Conservation (phyloP, 2,797 vertebrate genomes). For the Fringilla coelebs region DNA sequence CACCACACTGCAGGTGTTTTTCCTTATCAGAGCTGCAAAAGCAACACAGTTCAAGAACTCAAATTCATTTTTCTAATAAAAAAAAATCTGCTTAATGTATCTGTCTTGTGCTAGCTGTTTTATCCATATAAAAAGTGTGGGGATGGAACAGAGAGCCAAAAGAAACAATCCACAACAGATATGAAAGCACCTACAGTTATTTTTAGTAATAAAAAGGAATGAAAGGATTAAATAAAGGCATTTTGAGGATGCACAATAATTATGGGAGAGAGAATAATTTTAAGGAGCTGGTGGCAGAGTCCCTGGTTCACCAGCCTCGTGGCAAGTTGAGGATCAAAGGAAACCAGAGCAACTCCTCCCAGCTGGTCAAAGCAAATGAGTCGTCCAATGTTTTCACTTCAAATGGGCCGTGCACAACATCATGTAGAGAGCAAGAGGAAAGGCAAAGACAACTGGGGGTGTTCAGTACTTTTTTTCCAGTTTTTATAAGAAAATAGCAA, state of each 20-base stretch:
- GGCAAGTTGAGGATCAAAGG: background rate
- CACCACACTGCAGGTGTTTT: background rate
- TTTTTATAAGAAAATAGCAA: background rate
- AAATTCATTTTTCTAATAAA: background rate
- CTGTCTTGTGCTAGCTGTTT: background rate
- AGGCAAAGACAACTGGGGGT: rapidly evolving
- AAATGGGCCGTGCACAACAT: background rate
- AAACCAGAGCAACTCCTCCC: background rate
- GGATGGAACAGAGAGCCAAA: background rate
- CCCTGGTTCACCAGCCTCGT: background rate
- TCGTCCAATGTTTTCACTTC: background rate
- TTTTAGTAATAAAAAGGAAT: background rate
- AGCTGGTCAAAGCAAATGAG: background rate
- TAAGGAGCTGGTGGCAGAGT: background rate
- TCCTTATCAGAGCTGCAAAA: conserved; percentile 3
- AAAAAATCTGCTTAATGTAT: background rate
- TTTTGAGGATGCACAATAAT: background rate
- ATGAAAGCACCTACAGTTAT: background rate
- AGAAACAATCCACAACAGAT: background rate
- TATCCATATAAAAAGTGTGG: background rate
- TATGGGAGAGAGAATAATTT: background rate
- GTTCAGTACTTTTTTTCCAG: background rate
- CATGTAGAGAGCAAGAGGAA: background rate
- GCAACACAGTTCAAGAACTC: background rate
- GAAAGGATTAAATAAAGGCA: background rate